Base-by-base conservation (phyloP, 2,888 invertebrate species). In the Stegophylla sp. region DNA sequence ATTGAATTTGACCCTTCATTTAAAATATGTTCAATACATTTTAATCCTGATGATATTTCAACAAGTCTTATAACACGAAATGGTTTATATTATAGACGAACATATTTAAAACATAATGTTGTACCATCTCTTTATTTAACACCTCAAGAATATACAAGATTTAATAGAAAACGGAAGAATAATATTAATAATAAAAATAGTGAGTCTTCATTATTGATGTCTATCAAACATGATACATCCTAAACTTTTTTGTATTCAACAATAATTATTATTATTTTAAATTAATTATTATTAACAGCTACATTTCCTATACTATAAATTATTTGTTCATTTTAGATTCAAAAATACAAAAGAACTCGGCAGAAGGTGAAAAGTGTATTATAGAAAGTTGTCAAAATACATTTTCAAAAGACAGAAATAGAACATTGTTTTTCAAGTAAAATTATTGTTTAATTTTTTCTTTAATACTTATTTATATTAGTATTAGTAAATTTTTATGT, bases 11-110 rank as follows among this genome's bases (percentile, higher is more conserved):
- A 69, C 56, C 56, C 43, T 48, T 9, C 5, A 15, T 26, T 20
- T 5, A 67, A 59, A 67, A 67, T 77, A 51, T 77, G 77, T 17
- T 67, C 67, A 10, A 77, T 77, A 48, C 77, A 77, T 59, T 77
- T 77, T 69, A 23, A 67, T 15, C 0, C 26, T 15, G 4, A 43
- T 10, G 59, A 77, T 59, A 59, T 77, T 59, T 20, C 5, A n/a
- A 13, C 5, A 20, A 9, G 0, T 28, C 13, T 7, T 45, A 7
- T 43, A 45, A 45, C 20, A 69, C 41, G 41, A 45, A 1, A 69
- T 69, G 28, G 45, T 3, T 5, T 28, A 45, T 26, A 43, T 0
- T 66, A 45, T 53, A 12, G 10, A 26, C 56, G 67, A 67, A 77
- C 67, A 20, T 15, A 43, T 26, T 45, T 77, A 9, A 76, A 76